Evolutionary conservation across 64 coral and sea anemone species (phyloP).

Genomic region (Stichodactyla mertensii): DNA sequence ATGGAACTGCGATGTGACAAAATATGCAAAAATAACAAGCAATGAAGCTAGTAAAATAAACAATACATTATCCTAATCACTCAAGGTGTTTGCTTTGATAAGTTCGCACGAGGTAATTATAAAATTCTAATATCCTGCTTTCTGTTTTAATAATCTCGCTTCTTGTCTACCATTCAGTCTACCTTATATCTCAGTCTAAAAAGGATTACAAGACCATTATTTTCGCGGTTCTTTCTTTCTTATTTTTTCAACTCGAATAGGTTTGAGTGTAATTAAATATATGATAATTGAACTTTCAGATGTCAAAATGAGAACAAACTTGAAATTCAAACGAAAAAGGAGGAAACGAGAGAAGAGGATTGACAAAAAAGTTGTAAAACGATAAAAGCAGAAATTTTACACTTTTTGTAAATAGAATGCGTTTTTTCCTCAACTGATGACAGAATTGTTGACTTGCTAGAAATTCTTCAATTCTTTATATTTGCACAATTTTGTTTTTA

Average conservation of each 20-base stretch:
- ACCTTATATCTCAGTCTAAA: background rate
- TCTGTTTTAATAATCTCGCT: background rate
- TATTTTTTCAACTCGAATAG: background rate
- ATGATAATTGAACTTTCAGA: background rate
- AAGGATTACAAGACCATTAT: background rate
- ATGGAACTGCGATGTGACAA: background rate
- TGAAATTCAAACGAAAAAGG: background rate
- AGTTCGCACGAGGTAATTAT: background rate
- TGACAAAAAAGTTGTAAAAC: background rate
- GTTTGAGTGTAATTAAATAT: background rate
- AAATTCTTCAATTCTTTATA: too few species aligned
- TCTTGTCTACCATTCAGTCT: background rate
- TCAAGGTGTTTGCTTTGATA: background rate
- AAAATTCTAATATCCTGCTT: background rate
- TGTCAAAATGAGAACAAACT: background rate
- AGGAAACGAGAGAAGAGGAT: background rate
- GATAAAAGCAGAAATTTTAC: too few species aligned
- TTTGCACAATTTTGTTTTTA: too few species aligned
- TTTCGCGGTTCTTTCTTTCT: background rate
- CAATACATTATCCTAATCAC: background rate
- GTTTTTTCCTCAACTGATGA: too few species aligned
- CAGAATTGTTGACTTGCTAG: too few species aligned
- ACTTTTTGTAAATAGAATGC: too few species aligned
- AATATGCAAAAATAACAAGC: background rate
- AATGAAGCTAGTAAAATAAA: background rate